phyloP scores from a whole-genome alignment of 2,888 invertebrate genomes.

The Pterostichus niger region DNA sequence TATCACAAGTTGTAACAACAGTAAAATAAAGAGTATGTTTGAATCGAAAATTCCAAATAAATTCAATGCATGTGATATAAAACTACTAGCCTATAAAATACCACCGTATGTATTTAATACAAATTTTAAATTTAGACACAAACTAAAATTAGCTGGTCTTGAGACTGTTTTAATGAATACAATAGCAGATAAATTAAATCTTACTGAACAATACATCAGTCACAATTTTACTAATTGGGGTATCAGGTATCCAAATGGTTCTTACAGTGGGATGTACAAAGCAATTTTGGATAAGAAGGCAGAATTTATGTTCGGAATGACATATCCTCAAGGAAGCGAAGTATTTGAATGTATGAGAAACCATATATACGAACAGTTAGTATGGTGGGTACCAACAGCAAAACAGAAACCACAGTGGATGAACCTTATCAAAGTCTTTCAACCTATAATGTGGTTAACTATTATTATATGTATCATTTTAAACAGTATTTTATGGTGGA shows the following conservation, averaged over 20 bases:
- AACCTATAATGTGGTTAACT: conserved; percentile 15
- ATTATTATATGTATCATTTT: conserved; percentile 9
- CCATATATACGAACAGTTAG: conserved; percentile 34
- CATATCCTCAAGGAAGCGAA: neutral
- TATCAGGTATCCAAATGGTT: conserved; percentile 54
- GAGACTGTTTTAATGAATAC: conserved; percentile 46
- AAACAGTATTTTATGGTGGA: neutral
- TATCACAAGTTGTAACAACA: conserved; percentile 10
- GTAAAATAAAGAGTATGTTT: neutral
- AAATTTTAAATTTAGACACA: conserved; percentile 11
- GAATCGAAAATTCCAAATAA: conserved; percentile 8
- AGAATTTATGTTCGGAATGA: conserved; percentile 62
- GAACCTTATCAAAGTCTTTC: conserved; percentile 59
- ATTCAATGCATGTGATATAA: conserved; percentile 25
- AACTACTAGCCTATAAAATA: conserved; percentile 12
- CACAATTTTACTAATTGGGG: conserved; percentile 63
- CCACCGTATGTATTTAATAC: conserved; percentile 37
- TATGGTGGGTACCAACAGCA: conserved; percentile 62
- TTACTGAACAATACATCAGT: conserved; percentile 23
- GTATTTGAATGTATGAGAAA: conserved; percentile 56
- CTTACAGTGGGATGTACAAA: conserved; percentile 57
- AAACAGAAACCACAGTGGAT: conserved; percentile 54
- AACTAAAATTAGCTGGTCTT: conserved; percentile 30
- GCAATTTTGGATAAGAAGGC: conserved; percentile 31
- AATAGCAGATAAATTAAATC: conserved; percentile 49